A percentile compares a stretch with the other conserved stretches of the same genome.
Conservation (phyloP, 2,797 vertebrate species). For the Avahi laniger region DNA sequence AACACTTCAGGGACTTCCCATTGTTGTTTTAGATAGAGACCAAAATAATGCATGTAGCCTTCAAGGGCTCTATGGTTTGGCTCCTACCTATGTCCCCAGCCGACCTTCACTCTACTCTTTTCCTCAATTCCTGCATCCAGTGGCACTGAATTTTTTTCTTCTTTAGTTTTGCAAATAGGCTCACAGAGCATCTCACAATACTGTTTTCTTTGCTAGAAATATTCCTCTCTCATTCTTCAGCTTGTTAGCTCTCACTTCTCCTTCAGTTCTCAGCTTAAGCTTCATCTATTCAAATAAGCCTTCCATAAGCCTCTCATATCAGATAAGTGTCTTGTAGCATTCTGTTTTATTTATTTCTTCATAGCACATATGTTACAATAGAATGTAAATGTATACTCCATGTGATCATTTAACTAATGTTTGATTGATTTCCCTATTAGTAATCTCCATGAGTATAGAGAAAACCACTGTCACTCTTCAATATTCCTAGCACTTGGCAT, state of each 20-base stretch:
- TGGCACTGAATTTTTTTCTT: background rate
- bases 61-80: background rate
- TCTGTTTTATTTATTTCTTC: conserved; percentile 24
- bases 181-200: background rate
- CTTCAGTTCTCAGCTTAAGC: background rate
- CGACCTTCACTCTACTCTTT: background rate
- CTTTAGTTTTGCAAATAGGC: background rate
- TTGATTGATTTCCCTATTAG: conserved; percentile 10
- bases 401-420: background rate
- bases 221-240: background rate
- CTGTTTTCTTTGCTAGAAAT: background rate
- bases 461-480: background rate
- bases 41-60: background rate
- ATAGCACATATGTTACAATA: background rate
- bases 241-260: background rate
- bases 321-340: background rate
- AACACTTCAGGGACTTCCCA: background rate
- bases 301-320: background rate
- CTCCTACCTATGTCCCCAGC: background rate
- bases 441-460: background rate
- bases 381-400: background rate
- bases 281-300: background rate
- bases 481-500: background rate
- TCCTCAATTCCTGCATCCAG: background rate
- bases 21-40: background rate